Evolutionary conservation across 1,140 invertebrate species (phyloP).

Genomic region (Pogonus chalceus): DNA sequence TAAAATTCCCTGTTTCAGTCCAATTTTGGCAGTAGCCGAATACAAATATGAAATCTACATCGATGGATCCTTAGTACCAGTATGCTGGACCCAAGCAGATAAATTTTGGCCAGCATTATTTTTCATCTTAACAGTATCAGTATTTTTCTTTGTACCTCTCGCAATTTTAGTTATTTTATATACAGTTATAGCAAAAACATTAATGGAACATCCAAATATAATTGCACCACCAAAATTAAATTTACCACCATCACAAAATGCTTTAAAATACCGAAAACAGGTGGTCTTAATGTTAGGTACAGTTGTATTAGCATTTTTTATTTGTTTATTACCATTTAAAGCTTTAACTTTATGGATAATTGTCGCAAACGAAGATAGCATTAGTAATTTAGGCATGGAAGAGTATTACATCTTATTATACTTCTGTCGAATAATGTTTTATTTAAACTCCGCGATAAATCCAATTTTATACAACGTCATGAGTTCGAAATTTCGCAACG

Average conservation of each 20-base stretch:
- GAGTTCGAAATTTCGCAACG: conserved; percentile 83
- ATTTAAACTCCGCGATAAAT: conserved; percentile 83
- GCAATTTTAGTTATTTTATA: conserved; percentile 71
- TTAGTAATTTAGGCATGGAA: conserved; percentile 55
- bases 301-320: conserved; percentile 83
- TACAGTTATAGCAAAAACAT: conserved; percentile 68
- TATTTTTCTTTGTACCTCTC: conserved; percentile 78
- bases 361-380: conserved; percentile 53
- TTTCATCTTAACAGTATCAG: conserved; percentile 64
- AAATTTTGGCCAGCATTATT: conserved; percentile 63
- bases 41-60: conserved; percentile 57
- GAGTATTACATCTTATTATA: conserved; percentile 77
- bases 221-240: conserved; percentile 48
- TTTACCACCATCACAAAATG: conserved; percentile 34
- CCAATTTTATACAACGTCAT: conserved; percentile 84
- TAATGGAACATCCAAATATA: conserved; percentile 65
- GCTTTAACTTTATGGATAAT: conserved; percentile 79
- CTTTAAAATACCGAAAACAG: conserved; percentile 56
- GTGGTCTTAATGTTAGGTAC: conserved; percentile 83
- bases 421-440: conserved; percentile 76
- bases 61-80: conserved; percentile 57
- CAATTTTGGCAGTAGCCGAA: conserved; percentile 64
- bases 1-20: conserved; percentile 48
- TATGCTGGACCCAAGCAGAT: conserved; percentile 64
- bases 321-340: conserved; percentile 79